phyloP scores from a whole-genome alignment of 2,888 invertebrate species.

The Netelia melanura region DNA sequence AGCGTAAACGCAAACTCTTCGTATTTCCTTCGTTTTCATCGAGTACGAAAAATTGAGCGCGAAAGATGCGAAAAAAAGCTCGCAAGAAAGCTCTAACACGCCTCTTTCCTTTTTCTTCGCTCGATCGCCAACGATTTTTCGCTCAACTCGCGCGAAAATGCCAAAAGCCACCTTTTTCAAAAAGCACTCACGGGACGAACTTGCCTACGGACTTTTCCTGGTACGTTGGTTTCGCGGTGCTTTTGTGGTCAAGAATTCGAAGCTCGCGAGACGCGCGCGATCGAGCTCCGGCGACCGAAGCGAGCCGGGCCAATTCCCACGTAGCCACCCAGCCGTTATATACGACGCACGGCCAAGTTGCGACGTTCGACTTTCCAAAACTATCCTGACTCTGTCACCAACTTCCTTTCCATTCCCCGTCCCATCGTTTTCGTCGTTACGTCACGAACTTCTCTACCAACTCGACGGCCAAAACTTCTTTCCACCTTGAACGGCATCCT shows the following conservation, averaged over 20 bases:
- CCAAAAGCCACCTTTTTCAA: not conserved
- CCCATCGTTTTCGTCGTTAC: no score
- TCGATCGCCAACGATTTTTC: not conserved
- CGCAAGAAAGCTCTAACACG: not conserved
- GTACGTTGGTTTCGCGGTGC: slow-evolving; percentile 3
- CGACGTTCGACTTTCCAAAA: no score
- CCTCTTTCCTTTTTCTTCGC: not conserved
- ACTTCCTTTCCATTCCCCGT: no score
- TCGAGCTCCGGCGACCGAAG: not conserved
- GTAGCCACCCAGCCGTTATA: no score
- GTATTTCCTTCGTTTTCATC: not conserved
- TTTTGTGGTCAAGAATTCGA: slow-evolving; percentile 37
- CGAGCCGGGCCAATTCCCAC: no score
- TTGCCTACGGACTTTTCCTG: slow-evolving; percentile 20
- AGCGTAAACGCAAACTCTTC: not conserved
- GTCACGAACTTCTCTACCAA: no score
- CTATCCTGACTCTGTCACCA: no score
- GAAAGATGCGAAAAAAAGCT: not conserved
- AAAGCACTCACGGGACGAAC: no score
- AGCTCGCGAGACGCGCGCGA: slow-evolving; percentile 21
- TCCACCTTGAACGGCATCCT: no score
- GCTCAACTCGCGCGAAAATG: not conserved
- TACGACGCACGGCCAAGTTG: no score
- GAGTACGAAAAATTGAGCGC: not conserved
- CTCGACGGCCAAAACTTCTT: no score